Conservation (phyloP, 2,797 vertebrate genomes). For the Avahi laniger region DNA sequence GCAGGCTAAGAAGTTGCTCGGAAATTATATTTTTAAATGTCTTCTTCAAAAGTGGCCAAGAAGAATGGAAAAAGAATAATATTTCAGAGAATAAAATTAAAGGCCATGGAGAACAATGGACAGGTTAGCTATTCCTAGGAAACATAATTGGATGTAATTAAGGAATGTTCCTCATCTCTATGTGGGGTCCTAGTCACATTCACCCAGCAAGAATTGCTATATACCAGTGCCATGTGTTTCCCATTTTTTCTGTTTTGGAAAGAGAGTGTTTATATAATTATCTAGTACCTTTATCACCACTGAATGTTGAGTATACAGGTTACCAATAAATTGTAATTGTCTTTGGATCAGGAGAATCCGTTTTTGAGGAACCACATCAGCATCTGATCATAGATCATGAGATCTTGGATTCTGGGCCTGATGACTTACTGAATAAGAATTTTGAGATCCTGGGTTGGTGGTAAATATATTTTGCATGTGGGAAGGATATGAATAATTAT, state of each 20-base stretch:
- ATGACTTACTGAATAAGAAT: background rate
- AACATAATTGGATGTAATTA: background rate
- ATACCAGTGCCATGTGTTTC: background rate
- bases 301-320: background rate
- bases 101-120: background rate
- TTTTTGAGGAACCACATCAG: background rate
- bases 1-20: background rate
- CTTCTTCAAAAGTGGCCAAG: background rate
- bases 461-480: background rate
- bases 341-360: background rate
- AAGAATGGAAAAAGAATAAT: background rate
- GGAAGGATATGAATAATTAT: background rate
- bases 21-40: background rate
- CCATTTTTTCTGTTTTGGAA: background rate
- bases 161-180: background rate
- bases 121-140: background rate
- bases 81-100: background rate
- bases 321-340: background rate
- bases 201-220: background rate
- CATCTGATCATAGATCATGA: background rate
- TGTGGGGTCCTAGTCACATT: background rate
- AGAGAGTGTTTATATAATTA: background rate
- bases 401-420: background rate
- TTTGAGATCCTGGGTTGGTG: background rate
- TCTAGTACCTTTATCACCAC: background rate